These are phyloP conservation scores for Liopterus haemorrhoidalis DNA, from an alignment of 2,888 invertebrate species.

Conservation along the genomic window DNA sequence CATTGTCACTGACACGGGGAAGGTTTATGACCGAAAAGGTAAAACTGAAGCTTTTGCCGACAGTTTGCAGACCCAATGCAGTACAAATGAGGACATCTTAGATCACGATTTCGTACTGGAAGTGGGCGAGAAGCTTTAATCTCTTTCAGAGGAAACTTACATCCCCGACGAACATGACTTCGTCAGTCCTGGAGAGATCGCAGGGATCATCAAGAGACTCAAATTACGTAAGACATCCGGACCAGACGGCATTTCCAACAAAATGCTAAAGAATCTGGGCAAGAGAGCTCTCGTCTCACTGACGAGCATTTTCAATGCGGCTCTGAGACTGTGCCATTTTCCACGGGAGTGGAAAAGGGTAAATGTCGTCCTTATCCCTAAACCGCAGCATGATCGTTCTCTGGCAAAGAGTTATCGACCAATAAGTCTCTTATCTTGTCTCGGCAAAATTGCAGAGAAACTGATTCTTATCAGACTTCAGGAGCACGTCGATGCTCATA, in stretches of 20 bases:
- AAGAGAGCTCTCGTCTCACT: conserved; percentile 20
- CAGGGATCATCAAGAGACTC: conserved; percentile 5
- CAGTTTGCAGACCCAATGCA: no score
- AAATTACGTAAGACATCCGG: conserved; percentile 13
- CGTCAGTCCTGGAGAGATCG: conserved; percentile 4
- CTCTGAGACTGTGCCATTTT: conserved; percentile 21
- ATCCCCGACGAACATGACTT: no score
- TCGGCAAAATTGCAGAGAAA: conserved; percentile 30
- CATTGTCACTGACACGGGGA: not conserved
- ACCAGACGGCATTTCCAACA: conserved; percentile 13
- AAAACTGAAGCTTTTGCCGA: conserved; percentile 13
- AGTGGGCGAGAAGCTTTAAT: no score
- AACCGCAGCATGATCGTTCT: conserved; percentile 28
- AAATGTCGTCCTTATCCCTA: conserved; percentile 28
- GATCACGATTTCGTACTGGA: no score
- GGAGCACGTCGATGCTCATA: conserved; percentile 14
- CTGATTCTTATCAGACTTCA: conserved; percentile 20
- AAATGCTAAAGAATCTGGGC: conserved; percentile 21
- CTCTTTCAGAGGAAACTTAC: no score
- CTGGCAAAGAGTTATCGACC: conserved; percentile 28
- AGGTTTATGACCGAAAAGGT: not conserved
- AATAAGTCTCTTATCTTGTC: conserved; percentile 29
- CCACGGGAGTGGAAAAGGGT: conserved; percentile 28
- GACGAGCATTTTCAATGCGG: conserved; percentile 9
- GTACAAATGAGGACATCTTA: no score